Base-by-base conservation (phyloP, 2,113 vertebrate genomes). In the Tamias sibiricus region DNA sequence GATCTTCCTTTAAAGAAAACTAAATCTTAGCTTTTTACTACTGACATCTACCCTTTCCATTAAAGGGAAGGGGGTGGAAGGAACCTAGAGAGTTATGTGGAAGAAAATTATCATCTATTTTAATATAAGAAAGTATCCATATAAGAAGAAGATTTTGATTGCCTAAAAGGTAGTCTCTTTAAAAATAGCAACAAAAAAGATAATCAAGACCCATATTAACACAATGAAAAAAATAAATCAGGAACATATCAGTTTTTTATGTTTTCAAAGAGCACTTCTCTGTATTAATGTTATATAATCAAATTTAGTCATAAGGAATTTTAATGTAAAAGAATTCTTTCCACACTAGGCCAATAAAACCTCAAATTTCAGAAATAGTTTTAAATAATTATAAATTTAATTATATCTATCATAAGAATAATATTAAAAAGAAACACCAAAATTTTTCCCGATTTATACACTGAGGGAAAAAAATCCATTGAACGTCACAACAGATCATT, bases 161-260 rank as follows among this genome's bases (percentile, higher is more conserved):
- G 28, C 28, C 40, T 64, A 86, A 93, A 59, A 94, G 49, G 32
- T 13, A 64, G 49, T 54, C 91, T 94, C 77, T 81, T 97, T 28
- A 69, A 82, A 91, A 83, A 52, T 57, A 89, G 9, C 59, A 95
- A 83, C 30, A 75, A 44, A 66, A 77, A 76, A 89, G 28, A 40
- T 49, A 80, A 94, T 96, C 86, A 92, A 62, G 95, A 93, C 35
- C 66, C 54, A 32, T 97, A 91, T 11, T 76, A 75, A 32, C n/a
- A 91, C 19, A 87, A 75, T 16, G 26, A 95, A 97, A 97, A 75
- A 97, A 95, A 37, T 81, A 96, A 95, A 80, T 24, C 90, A n/a
- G 77, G 22, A 96, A 95, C 69, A 62, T 82, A 83, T 30, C 69
- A 87, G 93, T 79, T 88, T 77, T 87, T 54, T 17, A 80, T 24